These are phyloP conservation scores for Indicator indicator DNA, from an alignment of 2,113 vertebrate species.

Conservation along the genomic window DNA sequence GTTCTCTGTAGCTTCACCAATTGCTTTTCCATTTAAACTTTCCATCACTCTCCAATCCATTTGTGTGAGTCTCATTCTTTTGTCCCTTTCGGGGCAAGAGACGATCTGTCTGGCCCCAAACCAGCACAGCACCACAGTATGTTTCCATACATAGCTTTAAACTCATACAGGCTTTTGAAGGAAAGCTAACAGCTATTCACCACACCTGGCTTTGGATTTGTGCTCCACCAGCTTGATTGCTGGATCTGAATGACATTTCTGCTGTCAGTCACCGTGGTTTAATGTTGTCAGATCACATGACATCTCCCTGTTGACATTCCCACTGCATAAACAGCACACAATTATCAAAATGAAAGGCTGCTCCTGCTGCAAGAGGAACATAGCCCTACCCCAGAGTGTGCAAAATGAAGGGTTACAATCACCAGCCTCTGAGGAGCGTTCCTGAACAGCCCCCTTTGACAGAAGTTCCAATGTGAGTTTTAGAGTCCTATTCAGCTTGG, in stretches of 20 bases:
- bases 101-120: too few species aligned
- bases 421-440: neutral
- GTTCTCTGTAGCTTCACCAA: too few species aligned
- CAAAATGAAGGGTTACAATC: neutral
- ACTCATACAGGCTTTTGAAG: neutral
- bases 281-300: neutral
- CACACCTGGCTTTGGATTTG: neutral
- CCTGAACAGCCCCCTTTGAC: neutral
- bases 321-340: neutral
- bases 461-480: neutral
- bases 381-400: neutral
- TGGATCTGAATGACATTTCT: neutral
- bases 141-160: neutral
- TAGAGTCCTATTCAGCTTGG: constrained; percentile 10
- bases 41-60: too few species aligned
- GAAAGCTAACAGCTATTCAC: rapidly evolving
- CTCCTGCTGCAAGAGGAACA: neutral
- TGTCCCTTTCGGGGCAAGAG: too few species aligned
- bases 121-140: neutral
- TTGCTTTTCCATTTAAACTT: too few species aligned
- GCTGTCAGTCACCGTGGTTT: neutral
- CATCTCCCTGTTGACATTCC: neutral
- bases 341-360: neutral
- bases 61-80: too few species aligned
- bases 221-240: neutral